Base-by-base conservation (phyloP, 2,888 invertebrate species). In the Drepana falcataria region DNA sequence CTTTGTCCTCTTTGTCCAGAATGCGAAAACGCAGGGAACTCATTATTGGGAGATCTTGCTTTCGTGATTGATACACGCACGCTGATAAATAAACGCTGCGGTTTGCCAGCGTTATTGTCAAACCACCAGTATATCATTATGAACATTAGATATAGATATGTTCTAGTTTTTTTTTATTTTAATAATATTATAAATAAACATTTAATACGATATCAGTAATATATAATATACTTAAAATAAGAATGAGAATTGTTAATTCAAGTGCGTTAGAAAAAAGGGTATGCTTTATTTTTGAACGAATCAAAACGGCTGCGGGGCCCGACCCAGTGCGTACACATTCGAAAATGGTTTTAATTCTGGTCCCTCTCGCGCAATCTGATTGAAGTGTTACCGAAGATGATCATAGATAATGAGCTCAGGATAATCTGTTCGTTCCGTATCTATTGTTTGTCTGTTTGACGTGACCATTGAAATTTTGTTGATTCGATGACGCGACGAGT, bases 1-100 rank as follows among this genome's bases (percentile, higher is more conserved):
- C 68, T 73, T 80, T 81, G 79, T 79, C 66, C 68, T 61, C 60
- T 60, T 66, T 60, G 69, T 69, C 70, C 71, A 67, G 65, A 64
- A 65, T 58, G 68, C 65, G 71, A 71, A 75, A 75, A 66, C 73
- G 71, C 71, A 73, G 68, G 71, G 73, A 71, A 80, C 79, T 80
- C 77, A 81, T 81, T 80, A 80, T 72, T 68, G 66, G 63, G 58
- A 66, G 69, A 71, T 65, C 71, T 69, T 65, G 65, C 69, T 61
- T 33, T 61, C 59, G 55, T 57, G 62, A 61, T 66, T 62, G 52
- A 41, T 2, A 5, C 3, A 69, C 75, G 62, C 71, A 79, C 73
- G 68, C 35, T 35, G 54, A 2, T 1, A 0, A 0, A 3, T 40
- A 53, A 56, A 59, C 63, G 71, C 63, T n/a, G 63, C 71, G 68